Evolutionary conservation across 2,113 vertebrate genomes (phyloP).

Genomic region (Lophotis ruficrista): DNA sequence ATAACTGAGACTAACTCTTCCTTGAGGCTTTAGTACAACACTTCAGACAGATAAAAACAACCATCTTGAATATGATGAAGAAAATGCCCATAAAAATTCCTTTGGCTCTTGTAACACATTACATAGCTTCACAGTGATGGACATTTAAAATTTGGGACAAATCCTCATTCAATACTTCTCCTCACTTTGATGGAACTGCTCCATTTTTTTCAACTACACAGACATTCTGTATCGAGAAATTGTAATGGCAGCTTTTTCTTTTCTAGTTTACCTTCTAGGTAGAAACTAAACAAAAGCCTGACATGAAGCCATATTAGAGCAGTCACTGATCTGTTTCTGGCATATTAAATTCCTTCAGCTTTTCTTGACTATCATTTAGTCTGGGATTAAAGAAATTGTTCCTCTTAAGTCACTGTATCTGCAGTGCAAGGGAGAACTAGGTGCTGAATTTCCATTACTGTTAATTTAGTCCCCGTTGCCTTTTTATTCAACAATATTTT

Average conservation of each 20-base stretch:
- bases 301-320: background rate
- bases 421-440: background rate
- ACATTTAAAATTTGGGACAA: background rate
- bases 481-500: background rate
- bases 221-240: background rate
- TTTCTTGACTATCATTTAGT: background rate
- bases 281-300: background rate
- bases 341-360: background rate
- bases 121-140: background rate
- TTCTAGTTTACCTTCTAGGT: background rate
- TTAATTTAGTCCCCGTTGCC: background rate
- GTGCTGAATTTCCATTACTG: background rate
- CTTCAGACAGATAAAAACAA: background rate
- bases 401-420: background rate
- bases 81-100: background rate
- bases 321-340: background rate
- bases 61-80: background rate
- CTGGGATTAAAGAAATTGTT: background rate
- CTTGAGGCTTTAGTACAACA: background rate
- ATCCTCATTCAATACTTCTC: background rate
- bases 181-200: background rate
- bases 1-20: constrained; percentile 1
- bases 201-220: background rate
- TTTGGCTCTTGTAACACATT: background rate
- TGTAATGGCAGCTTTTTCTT: background rate